Conservation (phyloP, 30 jellyfish, hydroid and myxozoan genomes). For the Nemopilema nomurai region DNA sequence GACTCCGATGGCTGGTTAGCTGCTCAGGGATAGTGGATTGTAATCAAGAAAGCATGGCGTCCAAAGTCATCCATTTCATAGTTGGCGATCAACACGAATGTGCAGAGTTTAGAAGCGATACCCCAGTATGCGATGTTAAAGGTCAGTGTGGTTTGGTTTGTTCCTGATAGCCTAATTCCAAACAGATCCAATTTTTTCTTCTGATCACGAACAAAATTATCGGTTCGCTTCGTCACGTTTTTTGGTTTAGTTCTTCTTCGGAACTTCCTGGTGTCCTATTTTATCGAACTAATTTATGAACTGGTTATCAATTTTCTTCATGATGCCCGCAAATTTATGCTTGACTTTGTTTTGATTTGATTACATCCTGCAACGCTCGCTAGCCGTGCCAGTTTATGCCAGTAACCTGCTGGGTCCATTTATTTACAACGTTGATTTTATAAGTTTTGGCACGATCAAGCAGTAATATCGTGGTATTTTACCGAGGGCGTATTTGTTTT, state of each 20-base stretch:
- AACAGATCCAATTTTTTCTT: not conserved
- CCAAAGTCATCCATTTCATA: constrained; percentile 78
- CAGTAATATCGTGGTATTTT: not conserved
- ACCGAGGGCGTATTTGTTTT: not conserved
- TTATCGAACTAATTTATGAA: too few species aligned
- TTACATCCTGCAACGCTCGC: not conserved
- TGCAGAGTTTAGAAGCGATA: constrained; percentile 88
- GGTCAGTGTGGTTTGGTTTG: constrained; percentile 46
- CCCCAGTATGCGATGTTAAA: constrained; percentile 84
- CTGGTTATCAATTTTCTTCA: not conserved
- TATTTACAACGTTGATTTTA: not conserved
- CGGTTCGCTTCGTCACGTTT: too few species aligned
- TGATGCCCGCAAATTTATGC: not conserved
- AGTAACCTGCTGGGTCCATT: not conserved
- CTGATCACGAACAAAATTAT: not conserved
- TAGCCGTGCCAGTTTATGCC: not conserved
- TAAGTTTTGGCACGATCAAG: not conserved
- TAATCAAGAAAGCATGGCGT: constrained; percentile 49
- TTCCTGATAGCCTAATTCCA: not conserved
- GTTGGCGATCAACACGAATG: constrained; percentile 80
- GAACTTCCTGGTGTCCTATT: not conserved
- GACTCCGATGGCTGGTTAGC: not conserved
- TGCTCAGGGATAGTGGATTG: not conserved
- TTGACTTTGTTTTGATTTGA: not conserved
- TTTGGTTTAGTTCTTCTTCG: not conserved